Evolutionary conservation across 2,888 invertebrate species (phyloP), one percentile per base, ranked within the genome.

Genomic region (Aphidius colemani): DNA sequence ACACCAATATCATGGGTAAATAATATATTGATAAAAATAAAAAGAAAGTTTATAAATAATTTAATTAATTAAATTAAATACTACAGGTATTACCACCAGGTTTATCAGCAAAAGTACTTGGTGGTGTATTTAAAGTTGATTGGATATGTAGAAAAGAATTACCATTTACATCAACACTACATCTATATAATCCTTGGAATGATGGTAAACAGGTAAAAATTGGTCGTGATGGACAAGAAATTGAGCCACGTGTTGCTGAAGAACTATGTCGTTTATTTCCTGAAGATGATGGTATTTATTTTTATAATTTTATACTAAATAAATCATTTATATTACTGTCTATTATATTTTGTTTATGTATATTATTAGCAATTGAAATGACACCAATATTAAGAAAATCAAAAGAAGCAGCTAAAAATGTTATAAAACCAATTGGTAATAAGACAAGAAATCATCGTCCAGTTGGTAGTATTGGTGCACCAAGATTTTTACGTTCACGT

Each of bases 191-290:
- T 85, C 92, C 95, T 6, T 98, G 97, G 96, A 98, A 98, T 85
- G 97, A 98, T 80, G 95, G 96, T 53, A 97, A 97, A 84, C 96
- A 97, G 64, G 98, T 98, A 0, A 98, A 98, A 86, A 98, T 98
- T 76, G 98, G 97, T n/a, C 88, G 98, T 68, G 98, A 98, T 85
- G 98, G 98, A 0, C 93, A 98, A 87, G 98, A 98, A 87, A 95
- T 98, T 72, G 98, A 98, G 81, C 96, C 97, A 3, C 89, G 93
- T 81, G 94, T 96, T 61, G 98, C 96, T 13, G 95, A 95, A 82
- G 95, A 96, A 81, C 84, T 98, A 65, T 98, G 96, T 79, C 89
- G 96, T 66, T 84, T 98, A 55, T 98, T 98, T 83, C 93, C 96
- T 3, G 91, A 95, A 83, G 98, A 98, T 83, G 92, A 94, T 71